A percentile compares a stretch with the other conserved stretches of the same genome.
Conservation (phyloP, 2,797 vertebrate species). For the Silurus aristotelis region DNA sequence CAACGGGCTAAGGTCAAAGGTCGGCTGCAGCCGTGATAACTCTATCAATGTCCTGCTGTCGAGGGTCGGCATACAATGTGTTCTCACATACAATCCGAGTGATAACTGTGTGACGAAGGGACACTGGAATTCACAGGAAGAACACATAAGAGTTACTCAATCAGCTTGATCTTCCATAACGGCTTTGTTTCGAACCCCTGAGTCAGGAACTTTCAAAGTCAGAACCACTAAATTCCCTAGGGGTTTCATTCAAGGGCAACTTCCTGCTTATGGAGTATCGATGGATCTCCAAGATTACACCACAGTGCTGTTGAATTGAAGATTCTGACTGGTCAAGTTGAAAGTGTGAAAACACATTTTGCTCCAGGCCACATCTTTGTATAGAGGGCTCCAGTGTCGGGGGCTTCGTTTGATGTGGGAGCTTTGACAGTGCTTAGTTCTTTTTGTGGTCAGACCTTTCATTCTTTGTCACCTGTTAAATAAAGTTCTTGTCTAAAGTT, state of each 20-base stretch:
- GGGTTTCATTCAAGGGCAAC: neutral
- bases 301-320: neutral
- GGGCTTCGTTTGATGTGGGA: neutral
- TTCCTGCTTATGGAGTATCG: neutral
- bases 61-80: constrained; percentile 42
- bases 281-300: neutral
- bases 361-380: neutral
- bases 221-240: neutral
- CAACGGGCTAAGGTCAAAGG: constrained; percentile 44
- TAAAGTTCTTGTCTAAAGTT: neutral
- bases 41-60: constrained; percentile 44
- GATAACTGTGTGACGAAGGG: constrained; percentile 26
- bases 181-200: constrained; percentile 6
- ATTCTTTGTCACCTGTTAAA: neutral
- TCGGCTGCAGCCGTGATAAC: constrained; percentile 50
- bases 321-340: neutral
- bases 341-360: neutral
- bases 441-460: neutral
- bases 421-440: neutral
- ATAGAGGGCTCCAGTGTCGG: neutral
- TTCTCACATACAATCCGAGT: constrained; percentile 30
- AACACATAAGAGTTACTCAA: constrained; percentile 6
- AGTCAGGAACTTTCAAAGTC: constrained; percentile 11
- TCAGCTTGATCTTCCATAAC: constrained; percentile 8
- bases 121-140: constrained; percentile 33